phyloP scores from a whole-genome alignment of 2,797 vertebrate species.

The Halcyon leucocephala region DNA sequence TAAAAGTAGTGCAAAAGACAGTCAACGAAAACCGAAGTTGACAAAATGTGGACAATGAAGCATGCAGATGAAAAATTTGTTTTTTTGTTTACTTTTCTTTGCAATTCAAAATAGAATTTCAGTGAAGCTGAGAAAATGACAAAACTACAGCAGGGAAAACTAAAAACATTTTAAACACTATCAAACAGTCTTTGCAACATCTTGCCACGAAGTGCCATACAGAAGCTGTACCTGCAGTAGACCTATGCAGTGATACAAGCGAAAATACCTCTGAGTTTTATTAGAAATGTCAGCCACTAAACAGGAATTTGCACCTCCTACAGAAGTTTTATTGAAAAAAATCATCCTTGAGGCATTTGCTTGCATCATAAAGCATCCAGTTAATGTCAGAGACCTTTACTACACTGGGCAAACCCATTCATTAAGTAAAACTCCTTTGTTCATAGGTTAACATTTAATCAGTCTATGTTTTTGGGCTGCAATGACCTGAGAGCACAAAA shows the following conservation, averaged over 20 bases:
- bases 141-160: background rate
- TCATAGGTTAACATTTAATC: background rate
- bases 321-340: background rate
- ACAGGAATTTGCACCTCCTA: background rate
- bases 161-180: background rate
- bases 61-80: background rate
- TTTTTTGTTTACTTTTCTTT: background rate
- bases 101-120: slow-evolving; percentile 19
- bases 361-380: background rate
- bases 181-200: background rate
- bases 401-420: background rate
- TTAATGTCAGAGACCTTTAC: background rate
- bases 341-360: background rate
- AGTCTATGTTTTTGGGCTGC: background rate
- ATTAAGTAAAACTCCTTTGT: background rate
- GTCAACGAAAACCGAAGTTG: background rate
- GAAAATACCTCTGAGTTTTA: background rate
- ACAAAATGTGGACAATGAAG: background rate
- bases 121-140: slow-evolving; percentile 1
- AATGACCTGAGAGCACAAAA: background rate
- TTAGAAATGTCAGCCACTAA: background rate
- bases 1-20: background rate
- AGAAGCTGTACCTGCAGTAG: background rate
- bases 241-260: background rate
- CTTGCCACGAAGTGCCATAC: background rate